A percentile compares a stretch with the other conserved stretches of the same genome.
phyloP scores from a whole-genome alignment of 1,140 invertebrate genomes.

The Drosophila persimilis region DNA sequence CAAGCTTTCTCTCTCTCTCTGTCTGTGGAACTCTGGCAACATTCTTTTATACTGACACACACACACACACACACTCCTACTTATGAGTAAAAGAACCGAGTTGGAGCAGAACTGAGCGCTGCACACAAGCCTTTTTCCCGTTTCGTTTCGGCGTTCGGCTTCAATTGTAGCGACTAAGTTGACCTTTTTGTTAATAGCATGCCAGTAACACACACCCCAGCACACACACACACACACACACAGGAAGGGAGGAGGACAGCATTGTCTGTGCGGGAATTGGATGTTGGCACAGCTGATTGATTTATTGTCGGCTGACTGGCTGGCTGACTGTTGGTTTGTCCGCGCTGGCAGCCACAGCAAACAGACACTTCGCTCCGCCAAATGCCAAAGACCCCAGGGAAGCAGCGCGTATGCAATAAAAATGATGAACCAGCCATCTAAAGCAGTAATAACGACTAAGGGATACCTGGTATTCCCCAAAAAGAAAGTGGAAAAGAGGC shows the following conservation, averaged over 20 bases:
- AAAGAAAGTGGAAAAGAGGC: too few relatives aligned
- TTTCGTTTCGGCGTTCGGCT: constrained; percentile 28
- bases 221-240: too few relatives aligned
- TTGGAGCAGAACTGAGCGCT: constrained; percentile 16
- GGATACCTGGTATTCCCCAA: too few relatives aligned
- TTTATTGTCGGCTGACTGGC: constrained; percentile 73
- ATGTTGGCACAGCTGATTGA: constrained; percentile 78
- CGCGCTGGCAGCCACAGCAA: constrained; percentile 54
- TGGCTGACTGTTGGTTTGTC: constrained; percentile 50
- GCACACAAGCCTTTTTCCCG: constrained; percentile 39
- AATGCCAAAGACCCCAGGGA: constrained; percentile 67
- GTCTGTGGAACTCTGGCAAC: not conserved
- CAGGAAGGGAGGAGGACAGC: too few relatives aligned
- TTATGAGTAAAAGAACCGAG: constrained; percentile 15
- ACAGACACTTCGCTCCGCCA: constrained; percentile 26
- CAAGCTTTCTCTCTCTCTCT: not conserved
- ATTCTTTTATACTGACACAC: too few relatives aligned
- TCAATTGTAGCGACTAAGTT: constrained; percentile 64
- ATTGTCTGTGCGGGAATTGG: constrained; percentile 71
- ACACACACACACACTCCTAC: constrained; percentile 5
- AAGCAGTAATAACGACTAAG: not conserved
- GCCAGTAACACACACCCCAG: constrained; percentile 16
- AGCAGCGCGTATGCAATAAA: constrained; percentile 65
- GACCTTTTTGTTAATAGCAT: constrained; percentile 70
- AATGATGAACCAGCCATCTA: constrained; percentile 37